Percentiles rank a stretch among this genome's conserved stretches.
Evolutionary conservation across 1,140 invertebrate species (phyloP).

Genomic region (Aphaenogaster rudis): DNA sequence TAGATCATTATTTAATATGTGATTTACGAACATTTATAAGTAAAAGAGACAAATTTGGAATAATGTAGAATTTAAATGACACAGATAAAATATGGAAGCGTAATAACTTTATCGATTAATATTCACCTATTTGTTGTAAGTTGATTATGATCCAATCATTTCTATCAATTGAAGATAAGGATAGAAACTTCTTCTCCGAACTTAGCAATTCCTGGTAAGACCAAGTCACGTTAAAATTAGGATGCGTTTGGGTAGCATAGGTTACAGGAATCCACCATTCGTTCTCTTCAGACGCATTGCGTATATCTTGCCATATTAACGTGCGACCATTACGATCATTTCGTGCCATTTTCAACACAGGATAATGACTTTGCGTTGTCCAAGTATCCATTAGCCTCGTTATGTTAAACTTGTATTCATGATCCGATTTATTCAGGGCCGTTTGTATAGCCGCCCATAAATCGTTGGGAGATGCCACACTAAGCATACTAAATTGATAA

Average conservation of each 20-base stretch:
- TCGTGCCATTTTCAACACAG: conserved; percentile 88
- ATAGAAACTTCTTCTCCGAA: neutral
- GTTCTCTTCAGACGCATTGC: neutral
- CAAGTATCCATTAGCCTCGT: conserved; percentile 89
- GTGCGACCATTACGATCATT: conserved; percentile 80
- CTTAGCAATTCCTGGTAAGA: neutral
- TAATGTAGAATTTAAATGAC: neutral
- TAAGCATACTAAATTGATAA: too few relatives aligned
- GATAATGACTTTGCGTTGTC: conserved; percentile 90
- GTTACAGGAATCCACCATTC: neutral
- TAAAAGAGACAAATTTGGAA: neutral
- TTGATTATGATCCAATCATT: conserved; percentile 1
- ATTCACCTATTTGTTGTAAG: neutral
- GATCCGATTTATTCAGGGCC: neutral
- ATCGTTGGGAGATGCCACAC: neutral
- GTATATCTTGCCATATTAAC: neutral
- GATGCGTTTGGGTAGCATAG: neutral
- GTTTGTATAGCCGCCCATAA: neutral
- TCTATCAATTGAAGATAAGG: neutral
- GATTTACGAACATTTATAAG: neutral
- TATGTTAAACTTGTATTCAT: neutral
- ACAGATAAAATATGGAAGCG: neutral
- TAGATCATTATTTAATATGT: too few relatives aligned
- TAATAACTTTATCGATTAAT: neutral
- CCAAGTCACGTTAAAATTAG: neutral